Evolutionary conservation across 2,797 vertebrate species (phyloP), one percentile per base, ranked within the genome.

Genomic region (Acanthornis magna): DNA sequence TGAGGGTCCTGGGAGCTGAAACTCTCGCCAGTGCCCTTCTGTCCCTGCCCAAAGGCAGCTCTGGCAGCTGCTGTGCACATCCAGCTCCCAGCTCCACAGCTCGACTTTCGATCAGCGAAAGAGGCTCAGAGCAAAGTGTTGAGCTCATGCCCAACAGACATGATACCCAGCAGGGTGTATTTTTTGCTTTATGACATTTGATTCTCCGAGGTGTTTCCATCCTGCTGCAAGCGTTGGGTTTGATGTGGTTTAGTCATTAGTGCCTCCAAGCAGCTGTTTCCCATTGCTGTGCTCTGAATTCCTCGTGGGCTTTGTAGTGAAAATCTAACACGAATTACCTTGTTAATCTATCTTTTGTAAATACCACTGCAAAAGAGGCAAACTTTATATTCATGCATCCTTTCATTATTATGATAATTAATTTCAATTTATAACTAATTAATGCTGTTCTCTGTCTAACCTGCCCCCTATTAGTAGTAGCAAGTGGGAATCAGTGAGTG

Each of bases 351-450:
- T 55, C 89, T 90, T 96, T 94, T 97, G 91, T 96, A 97, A 96
- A 97, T 95, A 92, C 42, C 45, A 29, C 77, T 21, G 51, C 65
- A 93, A 93, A 95, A 96, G 86, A 85, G 96, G 48, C 81, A 78
- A 84, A 92, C 95, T 96, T 94, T 48, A 48, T 88, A 82, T 96
- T 96, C 81, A 17, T 21, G 91, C 70, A 70, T 94, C 88, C 95
- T 96, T 97, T 95, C 93, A 91, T 98, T 97, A 96, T 96, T 86
- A 95, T 88, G 94, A 78, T 97, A 98, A 97, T 97, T 92, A 94
- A 89, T 97, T 97, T 97, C 93, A 93, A 92, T 97, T 96, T 94
- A 93, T 97, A 95, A 82, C 91, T 96, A 94, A 98, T 97, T 97
- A 97, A 95, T 53, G 67, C 90, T 84, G 65, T 91, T 96, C 89